Percentiles rank a stretch among this genome's conserved stretches.
Conservation (phyloP, 2,113 vertebrate species). For the Marmota monax region DNA sequence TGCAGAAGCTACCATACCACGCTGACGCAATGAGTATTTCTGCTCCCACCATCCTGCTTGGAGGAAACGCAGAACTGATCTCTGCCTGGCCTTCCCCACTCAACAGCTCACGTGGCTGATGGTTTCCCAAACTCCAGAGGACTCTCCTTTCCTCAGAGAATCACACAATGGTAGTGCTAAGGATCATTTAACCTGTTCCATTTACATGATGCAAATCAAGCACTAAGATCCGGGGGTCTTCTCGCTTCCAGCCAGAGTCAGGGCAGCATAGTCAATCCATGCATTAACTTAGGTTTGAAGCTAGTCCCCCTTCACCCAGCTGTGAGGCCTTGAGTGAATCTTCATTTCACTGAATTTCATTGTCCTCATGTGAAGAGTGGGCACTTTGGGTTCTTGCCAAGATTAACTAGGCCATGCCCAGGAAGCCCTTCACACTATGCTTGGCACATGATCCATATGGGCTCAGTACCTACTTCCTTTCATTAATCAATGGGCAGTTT, state of each 20-base stretch:
- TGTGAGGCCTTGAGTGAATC: neutral
- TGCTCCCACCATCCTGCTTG: neutral
- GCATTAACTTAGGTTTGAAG: neutral
- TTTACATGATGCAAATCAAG: neutral
- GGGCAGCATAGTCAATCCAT: neutral
- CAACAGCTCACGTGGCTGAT: neutral
- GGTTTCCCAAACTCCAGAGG: neutral
- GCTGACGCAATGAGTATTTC: neutral
- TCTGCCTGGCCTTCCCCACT: neutral
- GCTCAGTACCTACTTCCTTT: neutral
- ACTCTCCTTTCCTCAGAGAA: neutral
- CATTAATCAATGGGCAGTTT: neutral
- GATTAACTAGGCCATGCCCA: too few relatives aligned
- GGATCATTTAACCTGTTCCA: neutral
- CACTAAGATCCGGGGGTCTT: neutral
- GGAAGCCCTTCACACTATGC: accelerated
- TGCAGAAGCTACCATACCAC: neutral
- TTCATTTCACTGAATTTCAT: neutral
- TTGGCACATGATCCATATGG: accelerated
- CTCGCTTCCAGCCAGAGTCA: neutral
- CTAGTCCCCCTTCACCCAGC: neutral
- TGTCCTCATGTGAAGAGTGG: neutral
- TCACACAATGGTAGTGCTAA: neutral
- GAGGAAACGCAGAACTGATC: neutral
- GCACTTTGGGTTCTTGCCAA: neutral